A percentile compares a stretch with the other conserved stretches of the same genome.
These are phyloP conservation scores for Alouatta palliata DNA, from an alignment of 2,113 vertebrate species.

Conservation along the genomic window DNA sequence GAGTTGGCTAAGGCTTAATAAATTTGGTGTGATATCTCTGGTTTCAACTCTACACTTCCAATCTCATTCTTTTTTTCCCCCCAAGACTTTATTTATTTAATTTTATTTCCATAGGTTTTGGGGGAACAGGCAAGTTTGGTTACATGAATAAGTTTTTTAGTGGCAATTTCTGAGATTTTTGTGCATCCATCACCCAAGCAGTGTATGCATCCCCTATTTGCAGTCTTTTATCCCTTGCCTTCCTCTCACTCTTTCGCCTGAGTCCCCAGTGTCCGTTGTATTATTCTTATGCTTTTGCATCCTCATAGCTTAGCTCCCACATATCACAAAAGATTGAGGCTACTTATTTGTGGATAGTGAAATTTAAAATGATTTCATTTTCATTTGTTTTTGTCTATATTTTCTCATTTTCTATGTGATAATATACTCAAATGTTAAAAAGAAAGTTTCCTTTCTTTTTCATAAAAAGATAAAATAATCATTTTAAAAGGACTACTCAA, in stretches of 20 bases:
- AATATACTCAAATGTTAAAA: neutral
- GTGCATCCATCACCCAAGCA: too few relatives aligned
- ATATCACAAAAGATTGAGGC: slow-evolving; percentile 31
- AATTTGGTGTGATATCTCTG: neutral
- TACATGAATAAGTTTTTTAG: too few relatives aligned
- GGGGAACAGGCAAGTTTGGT: too few relatives aligned
- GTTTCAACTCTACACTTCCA: neutral
- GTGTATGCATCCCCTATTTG: too few relatives aligned
- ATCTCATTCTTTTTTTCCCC: neutral
- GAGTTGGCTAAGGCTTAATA: neutral
- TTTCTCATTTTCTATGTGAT: slow-evolving; percentile 19
- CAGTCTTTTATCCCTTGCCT: too few relatives aligned
- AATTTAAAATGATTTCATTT: neutral
- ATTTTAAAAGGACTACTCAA: neutral
- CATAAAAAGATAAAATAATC: neutral
- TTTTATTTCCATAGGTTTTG: too few relatives aligned
- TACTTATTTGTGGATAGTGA: neutral
- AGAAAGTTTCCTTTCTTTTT: neutral
- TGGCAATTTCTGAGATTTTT: too few relatives aligned
- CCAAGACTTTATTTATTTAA: too few relatives aligned
- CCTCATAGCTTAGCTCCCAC: too few relatives aligned
- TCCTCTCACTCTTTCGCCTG: too few relatives aligned
- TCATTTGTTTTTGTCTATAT: neutral
- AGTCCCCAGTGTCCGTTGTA: too few relatives aligned
- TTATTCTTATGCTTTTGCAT: too few relatives aligned